Conservation (phyloP, 2,797 vertebrate species). For the Propithecus perrieri region DNA sequence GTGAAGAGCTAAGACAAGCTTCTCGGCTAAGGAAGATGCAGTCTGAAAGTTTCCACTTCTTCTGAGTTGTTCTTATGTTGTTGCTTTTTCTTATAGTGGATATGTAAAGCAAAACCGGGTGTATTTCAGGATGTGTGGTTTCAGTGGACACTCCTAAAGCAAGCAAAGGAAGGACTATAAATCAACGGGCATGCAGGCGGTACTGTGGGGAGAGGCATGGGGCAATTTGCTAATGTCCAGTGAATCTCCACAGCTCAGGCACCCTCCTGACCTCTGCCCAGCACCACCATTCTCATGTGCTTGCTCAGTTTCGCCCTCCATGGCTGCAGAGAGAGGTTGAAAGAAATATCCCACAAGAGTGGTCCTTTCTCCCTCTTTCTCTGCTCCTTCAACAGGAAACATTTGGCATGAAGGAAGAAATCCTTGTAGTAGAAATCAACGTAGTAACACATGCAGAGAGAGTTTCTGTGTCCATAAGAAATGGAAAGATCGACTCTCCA, state of each 20-base stretch:
- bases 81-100: not conserved
- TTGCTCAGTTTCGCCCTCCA: not conserved
- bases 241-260: rapidly evolving
- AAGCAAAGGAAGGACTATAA: not conserved
- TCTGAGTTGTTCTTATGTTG: not conserved
- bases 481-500: not conserved
- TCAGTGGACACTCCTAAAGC: not conserved
- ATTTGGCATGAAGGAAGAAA: not conserved
- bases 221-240: not conserved
- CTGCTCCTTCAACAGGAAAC: not conserved
- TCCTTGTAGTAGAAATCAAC: not conserved
- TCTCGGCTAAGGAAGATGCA: not conserved
- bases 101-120: not conserved
- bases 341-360: not conserved
- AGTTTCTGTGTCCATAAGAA: not conserved
- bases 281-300: not conserved
- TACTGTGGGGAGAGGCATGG: not conserved
- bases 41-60: not conserved
- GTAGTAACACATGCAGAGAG: not conserved
- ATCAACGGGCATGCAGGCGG: not conserved
- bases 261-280: not conserved
- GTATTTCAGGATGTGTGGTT: not conserved
- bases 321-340: not conserved
- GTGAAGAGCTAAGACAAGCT: not conserved
- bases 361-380: not conserved